Percentiles rank a stretch among this genome's conserved stretches.
phyloP scores from a whole-genome alignment of 2,113 vertebrate species.

The human region DNA sequence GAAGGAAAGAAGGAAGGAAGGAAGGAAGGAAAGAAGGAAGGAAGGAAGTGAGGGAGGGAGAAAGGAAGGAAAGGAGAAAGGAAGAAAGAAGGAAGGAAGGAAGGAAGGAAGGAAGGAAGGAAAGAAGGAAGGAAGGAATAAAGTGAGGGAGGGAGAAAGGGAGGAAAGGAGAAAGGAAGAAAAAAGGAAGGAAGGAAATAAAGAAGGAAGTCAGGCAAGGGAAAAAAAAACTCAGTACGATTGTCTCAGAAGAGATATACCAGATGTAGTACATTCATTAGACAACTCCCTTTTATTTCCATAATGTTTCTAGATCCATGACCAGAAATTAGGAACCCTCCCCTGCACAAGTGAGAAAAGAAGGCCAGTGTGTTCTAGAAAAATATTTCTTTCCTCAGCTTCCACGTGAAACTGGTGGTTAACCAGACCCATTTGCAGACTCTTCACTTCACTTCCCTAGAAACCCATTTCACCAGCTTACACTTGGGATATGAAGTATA shows the following conservation, averaged over 20 bases:
- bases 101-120: too few relatives aligned
- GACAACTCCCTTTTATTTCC: slow-evolving; percentile 10
- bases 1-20: too few relatives aligned
- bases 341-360: neutral
- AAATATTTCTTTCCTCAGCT: neutral
- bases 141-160: too few relatives aligned
- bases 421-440: neutral
- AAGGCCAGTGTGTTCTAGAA: neutral
- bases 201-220: neutral
- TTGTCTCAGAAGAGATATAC: neutral
- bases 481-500: neutral
- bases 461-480: neutral
- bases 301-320: neutral
- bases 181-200: too few relatives aligned
- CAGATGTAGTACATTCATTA: neutral
- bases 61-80: too few relatives aligned
- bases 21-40: too few relatives aligned
- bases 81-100: too few relatives aligned
- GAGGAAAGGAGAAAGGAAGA: too few relatives aligned
- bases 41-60: too few relatives aligned
- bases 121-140: too few relatives aligned
- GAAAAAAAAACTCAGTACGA: neutral
- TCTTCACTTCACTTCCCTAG: neutral
- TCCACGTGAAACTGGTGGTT: neutral
- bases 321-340: neutral